These are phyloP conservation scores for Penaeus chinensis DNA, from an alignment of 1,140 invertebrate species.

Conservation along the genomic window DNA sequence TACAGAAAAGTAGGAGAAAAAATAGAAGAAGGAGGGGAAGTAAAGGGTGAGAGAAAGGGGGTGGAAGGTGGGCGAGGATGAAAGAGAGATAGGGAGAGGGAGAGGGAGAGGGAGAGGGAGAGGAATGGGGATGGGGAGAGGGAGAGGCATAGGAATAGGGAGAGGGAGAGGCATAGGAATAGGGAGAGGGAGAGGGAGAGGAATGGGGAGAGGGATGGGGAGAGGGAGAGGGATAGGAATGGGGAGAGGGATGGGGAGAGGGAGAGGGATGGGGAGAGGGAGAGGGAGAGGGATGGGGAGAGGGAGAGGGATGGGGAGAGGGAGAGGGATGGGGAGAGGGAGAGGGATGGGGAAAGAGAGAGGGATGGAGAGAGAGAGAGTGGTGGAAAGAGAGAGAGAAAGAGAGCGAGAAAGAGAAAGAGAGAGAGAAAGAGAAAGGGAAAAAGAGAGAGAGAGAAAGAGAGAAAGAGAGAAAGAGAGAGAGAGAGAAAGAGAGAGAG, in stretches of 20 bases:
- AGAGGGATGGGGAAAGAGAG: neutral
- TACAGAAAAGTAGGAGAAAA: no score
- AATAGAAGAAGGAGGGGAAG: no score
- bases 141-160: neutral
- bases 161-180: conserved; percentile 5
- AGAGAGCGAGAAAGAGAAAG: no score
- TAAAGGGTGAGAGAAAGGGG: neutral
- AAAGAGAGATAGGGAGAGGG: neutral
- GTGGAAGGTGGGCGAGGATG: neutral
- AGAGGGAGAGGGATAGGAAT: neutral
- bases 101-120: neutral
- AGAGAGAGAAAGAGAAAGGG: no score
- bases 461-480: no score
- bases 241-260: neutral
- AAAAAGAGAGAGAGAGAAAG: no score
- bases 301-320: neutral
- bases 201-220: neutral
- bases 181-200: neutral
- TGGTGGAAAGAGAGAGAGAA: no score
- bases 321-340: neutral
- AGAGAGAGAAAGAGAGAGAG: no score
- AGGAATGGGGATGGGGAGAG: conserved; percentile 5
- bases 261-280: neutral
- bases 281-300: neutral
- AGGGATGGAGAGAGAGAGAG: neutral